Evolutionary conservation across 2,888 invertebrate genomes (phyloP).

Genomic region (Stenoptilia bipunctidactyla): DNA sequence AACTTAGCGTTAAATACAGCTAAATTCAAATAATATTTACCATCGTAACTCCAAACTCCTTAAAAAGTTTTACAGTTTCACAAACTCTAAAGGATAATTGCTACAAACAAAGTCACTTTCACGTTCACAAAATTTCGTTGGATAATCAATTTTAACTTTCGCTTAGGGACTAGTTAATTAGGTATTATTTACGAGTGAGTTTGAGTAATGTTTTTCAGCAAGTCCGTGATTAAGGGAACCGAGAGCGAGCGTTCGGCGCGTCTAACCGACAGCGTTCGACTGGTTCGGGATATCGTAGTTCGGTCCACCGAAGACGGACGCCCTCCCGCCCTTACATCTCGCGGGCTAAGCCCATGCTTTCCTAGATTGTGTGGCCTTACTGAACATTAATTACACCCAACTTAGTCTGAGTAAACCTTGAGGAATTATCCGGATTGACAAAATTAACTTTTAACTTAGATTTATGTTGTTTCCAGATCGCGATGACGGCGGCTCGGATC

Average conservation of each 20-base stretch:
- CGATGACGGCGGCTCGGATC: conserved; percentile 21
- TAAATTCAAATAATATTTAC: too few relatives aligned
- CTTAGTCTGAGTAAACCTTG: conserved; percentile 70
- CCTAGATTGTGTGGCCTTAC: conserved; percentile 68
- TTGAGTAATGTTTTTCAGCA: too few relatives aligned
- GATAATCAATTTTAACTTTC: too few relatives aligned
- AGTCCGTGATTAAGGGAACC: not conserved
- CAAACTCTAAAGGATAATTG: not conserved
- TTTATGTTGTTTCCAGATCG: conserved; percentile 44
- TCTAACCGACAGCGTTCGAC: not conserved
- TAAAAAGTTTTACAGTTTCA: too few relatives aligned
- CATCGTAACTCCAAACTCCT: too few relatives aligned
- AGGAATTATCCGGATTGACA: conserved; percentile 70
- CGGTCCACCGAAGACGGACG: too few relatives aligned
- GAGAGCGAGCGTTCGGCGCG: not conserved
- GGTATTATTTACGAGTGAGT: too few relatives aligned
- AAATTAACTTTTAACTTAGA: conserved; percentile 71
- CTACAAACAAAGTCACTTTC: not conserved
- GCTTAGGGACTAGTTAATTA: not conserved
- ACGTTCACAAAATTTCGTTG: too few relatives aligned
- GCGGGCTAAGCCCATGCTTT: conserved; percentile 55
- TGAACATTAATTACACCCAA: conserved; percentile 70
- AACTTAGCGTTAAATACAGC: too few relatives aligned
- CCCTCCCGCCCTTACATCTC: conserved; percentile 14
- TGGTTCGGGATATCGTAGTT: conserved; percentile 11